Evolutionary conservation across 2,797 vertebrate genomes (phyloP), one percentile per base, ranked within the genome.

Genomic region (Poecilia picta): DNA sequence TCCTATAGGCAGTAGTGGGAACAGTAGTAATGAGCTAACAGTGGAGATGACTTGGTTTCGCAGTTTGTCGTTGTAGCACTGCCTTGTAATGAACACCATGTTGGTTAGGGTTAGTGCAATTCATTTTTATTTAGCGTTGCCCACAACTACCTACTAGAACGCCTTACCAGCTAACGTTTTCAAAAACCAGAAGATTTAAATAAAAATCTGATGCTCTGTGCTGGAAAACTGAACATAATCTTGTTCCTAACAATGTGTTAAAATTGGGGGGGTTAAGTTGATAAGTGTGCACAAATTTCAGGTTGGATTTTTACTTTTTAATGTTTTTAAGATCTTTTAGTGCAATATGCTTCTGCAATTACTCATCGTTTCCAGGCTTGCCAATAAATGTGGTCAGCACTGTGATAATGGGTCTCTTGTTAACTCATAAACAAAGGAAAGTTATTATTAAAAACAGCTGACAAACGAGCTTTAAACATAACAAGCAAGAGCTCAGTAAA

Each of bases 401-500:
- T 70, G 10, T 70, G 66, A 92, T 87, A 79, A 91, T 47, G n/a
- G 76, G 83, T 87, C 90, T 53, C 80, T 64, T 57, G 75, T 74
- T 49, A 73, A 77, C 49, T 81, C 68, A 74, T 70, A 87, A 85
- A 91, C 77, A 89, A n/a, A 75, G 57, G 78, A 47, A 79, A 84
- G 85, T 86, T 80, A 92, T 78, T 87, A 74, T 66, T 70, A 76
- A 87, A 89, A 89, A 90, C 81, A 91, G 86, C 78, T 82, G 80
- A 81, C 51, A 85, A 84, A 83, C 76, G 39, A 77, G 49, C 13
- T 11, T 73, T 59, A 77, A 75, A 77, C 13, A 16, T 23, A 25
- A 73, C 36, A 80, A 82, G 73, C 81, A 77, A 75, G 79, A 87
- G 73, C 62, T 31, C 59, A 80, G 8, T 73, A 31, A 80, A 49